Evolutionary conservation across 1,140 invertebrate species (phyloP), one percentile per base, ranked within the genome.

Genomic region (Drosophila pachea): DNA sequence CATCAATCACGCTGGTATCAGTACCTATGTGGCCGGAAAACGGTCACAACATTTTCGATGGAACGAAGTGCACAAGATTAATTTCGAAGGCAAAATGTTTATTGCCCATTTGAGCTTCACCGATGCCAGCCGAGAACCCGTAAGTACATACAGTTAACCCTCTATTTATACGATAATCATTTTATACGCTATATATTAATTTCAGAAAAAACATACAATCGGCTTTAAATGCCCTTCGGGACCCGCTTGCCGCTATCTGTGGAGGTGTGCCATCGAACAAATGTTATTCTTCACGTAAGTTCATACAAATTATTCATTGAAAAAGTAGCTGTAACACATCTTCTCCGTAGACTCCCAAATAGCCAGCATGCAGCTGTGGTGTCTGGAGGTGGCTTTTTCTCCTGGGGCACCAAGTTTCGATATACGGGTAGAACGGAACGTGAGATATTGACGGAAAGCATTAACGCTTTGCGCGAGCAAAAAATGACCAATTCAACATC

Each of bases 81-180:
- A 98, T 87, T 98, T 97, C 88, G 97, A 99, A 89, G 97, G 97
- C n/a, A 97, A 97, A 91, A 98, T 98, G 96, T 98, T 99, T 89
- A 98, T 99, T 76, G 94, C 97, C 65, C 97, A 98, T 91, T 91
- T 98, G 47, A 96, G 92, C 81, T 93, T 93, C 77, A 93, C 92
- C 29, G 92, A 93, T 61, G 83, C 84, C 0, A 88, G 84, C 43
- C 75, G 88, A 0, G 88, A 89, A 48, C 81, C 88, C 76, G 92
- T 92, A 68, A 90, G 86, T 73, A 42, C 0, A 11, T 49, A 0
- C 14, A 11, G 8, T 2, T 3, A 29, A 32, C 4, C 0, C 7
- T 7, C 12, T 9, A 14, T 6, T 9, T 0, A 7, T 7, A 5
- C 0, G 14, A 4, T 47, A 8, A 11, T 22, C 22, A 22, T 22